A percentile compares a stretch with the other conserved stretches of the same genome.
phyloP scores from a whole-genome alignment of 2,113 vertebrate genomes.

The Lethenteron reissneri region DNA sequence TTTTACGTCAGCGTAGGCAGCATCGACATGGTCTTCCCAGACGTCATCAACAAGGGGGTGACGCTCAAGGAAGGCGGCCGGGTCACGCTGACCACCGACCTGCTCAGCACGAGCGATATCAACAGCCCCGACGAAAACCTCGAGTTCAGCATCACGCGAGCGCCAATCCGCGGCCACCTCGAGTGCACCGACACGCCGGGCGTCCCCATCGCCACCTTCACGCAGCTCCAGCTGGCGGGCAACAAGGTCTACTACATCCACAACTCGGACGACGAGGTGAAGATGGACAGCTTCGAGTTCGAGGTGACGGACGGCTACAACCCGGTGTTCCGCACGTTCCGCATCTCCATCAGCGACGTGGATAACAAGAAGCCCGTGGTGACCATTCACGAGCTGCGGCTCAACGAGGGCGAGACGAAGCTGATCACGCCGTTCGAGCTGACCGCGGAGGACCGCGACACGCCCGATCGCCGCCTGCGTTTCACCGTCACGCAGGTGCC shows the following conservation, averaged over 20 bases:
- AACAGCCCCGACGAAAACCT: slow-evolving; percentile 21
- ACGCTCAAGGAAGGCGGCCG: slow-evolving; percentile 20
- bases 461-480: slow-evolving; percentile 17
- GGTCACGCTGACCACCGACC: slow-evolving; percentile 19
- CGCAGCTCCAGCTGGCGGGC: slow-evolving; percentile 20
- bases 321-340: slow-evolving; percentile 16
- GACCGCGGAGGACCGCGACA: slow-evolving; percentile 20
- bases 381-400: slow-evolving; percentile 15
- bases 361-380: slow-evolving; percentile 24
- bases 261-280: slow-evolving; percentile 19
- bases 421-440: slow-evolving; percentile 25
- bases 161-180: slow-evolving; percentile 18
- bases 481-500: slow-evolving; percentile 21
- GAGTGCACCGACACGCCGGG: slow-evolving; percentile 20
- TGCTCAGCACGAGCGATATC: slow-evolving; percentile 21
- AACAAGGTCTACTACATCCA: slow-evolving; percentile 24
- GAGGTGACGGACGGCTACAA: slow-evolving; percentile 21
- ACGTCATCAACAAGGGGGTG: slow-evolving; percentile 22
- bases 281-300: slow-evolving; percentile 24
- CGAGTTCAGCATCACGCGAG: slow-evolving; percentile 16
- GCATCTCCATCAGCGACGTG: slow-evolving; percentile 18
- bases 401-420: slow-evolving; percentile 18
- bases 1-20: slow-evolving; percentile 19
- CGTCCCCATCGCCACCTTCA: slow-evolving; percentile 19
- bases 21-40: slow-evolving; percentile 18